Base-by-base conservation (phyloP, 2,797 vertebrate species). In the Erpetoichthys calabaricus region DNA sequence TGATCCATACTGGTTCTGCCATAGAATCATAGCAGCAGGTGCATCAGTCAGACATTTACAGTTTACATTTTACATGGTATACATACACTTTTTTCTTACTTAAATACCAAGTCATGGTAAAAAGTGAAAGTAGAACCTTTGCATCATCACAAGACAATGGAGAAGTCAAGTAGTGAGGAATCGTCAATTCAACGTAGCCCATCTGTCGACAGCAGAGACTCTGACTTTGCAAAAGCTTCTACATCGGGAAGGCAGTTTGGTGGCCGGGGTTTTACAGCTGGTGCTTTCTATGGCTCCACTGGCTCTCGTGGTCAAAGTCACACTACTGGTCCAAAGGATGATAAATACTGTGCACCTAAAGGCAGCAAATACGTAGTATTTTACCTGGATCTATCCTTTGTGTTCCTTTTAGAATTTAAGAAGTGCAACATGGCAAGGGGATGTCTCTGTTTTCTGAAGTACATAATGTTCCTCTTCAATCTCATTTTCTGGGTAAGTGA, bases 381-480 rank as follows among this genome's bases (percentile, higher is more conserved):
- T 98, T 99, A 99, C 83, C 91, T 99, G 92, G 96, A 99, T 86
- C 84, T 99, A 84, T 99, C 96, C 71, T 98, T 99, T 97, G 94
- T 98, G 86, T 98, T 99, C 86, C 94, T 99, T 83, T 79, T 99
- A 98, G 96, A 99, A 83, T 99, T 99, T 87, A 96, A 97, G 91
- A 97, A 94, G 94, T 98, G 91, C 92, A 95, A 94, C 92, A 99
- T 99, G 96, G 95, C 95, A 68, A 83, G 93, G 70, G 95, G 95
- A 84, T 97, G 94, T 75, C 83, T 99, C 65, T 98, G 94, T 89
- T 98, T 94, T 80, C 83, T 99, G 84, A 99, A 99, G 83, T 99
- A 99, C 76, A 80, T 90, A 88, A 96, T 99, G 94, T 99, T 99
- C 85, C 75, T 94, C 81, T 99, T 98, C 88, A 99, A 99, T 79